These are phyloP conservation scores for Planococcus citri DNA, from an alignment of 1,140 invertebrate genomes.

Conservation along the genomic window DNA sequence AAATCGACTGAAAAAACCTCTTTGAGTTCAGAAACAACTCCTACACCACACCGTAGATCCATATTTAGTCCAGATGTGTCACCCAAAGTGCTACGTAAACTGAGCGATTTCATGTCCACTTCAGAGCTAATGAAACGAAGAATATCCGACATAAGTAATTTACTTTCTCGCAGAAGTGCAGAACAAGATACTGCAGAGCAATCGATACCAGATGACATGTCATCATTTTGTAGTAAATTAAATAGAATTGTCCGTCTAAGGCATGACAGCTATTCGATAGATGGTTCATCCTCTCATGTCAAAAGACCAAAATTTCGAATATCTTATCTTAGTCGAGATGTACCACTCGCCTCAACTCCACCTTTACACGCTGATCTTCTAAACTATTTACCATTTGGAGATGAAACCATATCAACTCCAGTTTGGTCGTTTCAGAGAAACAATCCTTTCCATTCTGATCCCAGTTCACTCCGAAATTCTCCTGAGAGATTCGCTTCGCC, in stretches of 20 bases:
- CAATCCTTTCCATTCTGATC: constrained; percentile 9
- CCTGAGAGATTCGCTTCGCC: neutral
- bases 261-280: neutral
- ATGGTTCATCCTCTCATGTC: no score
- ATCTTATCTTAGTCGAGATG: constrained; percentile 29
- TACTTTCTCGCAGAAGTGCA: neutral
- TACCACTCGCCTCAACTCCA: constrained; percentile 25
- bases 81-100: neutral
- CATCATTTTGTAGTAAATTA: neutral
- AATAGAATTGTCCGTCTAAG: neutral
- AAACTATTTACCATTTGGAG: neutral
- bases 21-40: no score
- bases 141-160: constrained; percentile 11
- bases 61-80: neutral
- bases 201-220: neutral
- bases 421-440: neutral
- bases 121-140: neutral
- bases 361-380: neutral
- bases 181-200: neutral
- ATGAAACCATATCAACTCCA: neutral
- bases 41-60: neutral
- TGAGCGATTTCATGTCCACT: neutral
- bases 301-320: constrained; percentile 28
- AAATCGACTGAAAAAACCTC: neutral
- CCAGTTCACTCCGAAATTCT: constrained; percentile 4